Evolutionary conservation across 2,888 invertebrate genomes (phyloP), one percentile per base, ranked within the genome.

Genomic region (Pterostichus niger): DNA sequence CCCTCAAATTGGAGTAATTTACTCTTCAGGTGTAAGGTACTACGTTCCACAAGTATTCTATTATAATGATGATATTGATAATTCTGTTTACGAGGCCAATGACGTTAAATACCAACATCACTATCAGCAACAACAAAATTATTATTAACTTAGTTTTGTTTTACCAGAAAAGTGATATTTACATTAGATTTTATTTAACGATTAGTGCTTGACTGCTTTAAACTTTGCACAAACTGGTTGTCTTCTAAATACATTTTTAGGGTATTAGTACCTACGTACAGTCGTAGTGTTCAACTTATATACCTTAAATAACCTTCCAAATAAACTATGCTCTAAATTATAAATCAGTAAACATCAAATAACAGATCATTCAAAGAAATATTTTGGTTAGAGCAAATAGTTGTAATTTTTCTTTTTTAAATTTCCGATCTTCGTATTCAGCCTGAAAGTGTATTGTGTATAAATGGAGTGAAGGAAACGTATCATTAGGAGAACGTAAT

Each of bases 21-120:
- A 90, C 85, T 89, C 90, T 2, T 86, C 89, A 2, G 90, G 90
- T 13, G 87, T 90, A 11, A 86, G 89, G 84, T 90, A 90, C 84
- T 90, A 90, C 79, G 87, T 90, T 71, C 90, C 90, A 80, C 89
- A 90, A 86, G 82, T 89, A 61, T 85, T 87, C 56, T 87, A 88
- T 82, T 86, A 87, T 73, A 83, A 85, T 49, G 86, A 87, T 59
- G 85, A 85, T 13, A 84, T 85, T 6, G 88, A 89, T 84, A 90
- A 90, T 86, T 89, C 89, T 2, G 89, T 90, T 78, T 89, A 89
- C 81, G 89, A 89, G 83, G 84, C 86, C 40, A 85, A 88, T 52
- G 89, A 89, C 84, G 85, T 86, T 31, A 90, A 89, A 84, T 88
- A 88, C 85, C 86, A 82, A 17, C 76, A 84, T 64, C 61, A 82